These are phyloP conservation scores for Drosophila meridiana DNA, from an alignment of 2,888 invertebrate species.

Conservation along the genomic window DNA sequence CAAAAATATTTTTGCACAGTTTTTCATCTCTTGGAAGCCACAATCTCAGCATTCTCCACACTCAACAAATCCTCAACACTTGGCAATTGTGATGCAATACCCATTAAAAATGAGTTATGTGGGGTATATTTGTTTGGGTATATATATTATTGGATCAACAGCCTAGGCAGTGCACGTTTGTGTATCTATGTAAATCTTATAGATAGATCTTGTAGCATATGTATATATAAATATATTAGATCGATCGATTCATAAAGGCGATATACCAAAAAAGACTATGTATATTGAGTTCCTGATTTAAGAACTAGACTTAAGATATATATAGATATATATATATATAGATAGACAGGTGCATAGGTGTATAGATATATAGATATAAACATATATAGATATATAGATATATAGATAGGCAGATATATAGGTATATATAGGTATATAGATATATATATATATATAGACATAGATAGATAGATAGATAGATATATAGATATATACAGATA, in stretches of 20 bases:
- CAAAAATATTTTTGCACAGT: constrained; percentile 4
- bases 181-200: too few relatives aligned
- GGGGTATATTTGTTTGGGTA: neutral
- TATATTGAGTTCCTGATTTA: too few relatives aligned
- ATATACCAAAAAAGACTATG: too few relatives aligned
- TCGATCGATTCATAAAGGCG: neutral
- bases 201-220: too few relatives aligned
- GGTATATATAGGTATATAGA: neutral
- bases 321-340: neutral
- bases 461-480: neutral
- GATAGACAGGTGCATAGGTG: too few relatives aligned
- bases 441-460: neutral
- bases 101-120: neutral
- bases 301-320: too few relatives aligned
- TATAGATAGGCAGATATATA: neutral
- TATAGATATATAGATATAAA: neutral
- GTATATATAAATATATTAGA: too few relatives aligned
- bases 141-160: neutral
- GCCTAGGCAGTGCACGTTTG: neutral
- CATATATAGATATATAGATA: neutral
- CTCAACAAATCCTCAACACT: constrained; percentile 2
- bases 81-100: neutral
- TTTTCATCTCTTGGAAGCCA: neutral
- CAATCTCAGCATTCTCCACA: constrained; percentile 7
- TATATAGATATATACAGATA: neutral